Conservation (phyloP, 1,140 invertebrate species). For the Saccostrea echinata region DNA sequence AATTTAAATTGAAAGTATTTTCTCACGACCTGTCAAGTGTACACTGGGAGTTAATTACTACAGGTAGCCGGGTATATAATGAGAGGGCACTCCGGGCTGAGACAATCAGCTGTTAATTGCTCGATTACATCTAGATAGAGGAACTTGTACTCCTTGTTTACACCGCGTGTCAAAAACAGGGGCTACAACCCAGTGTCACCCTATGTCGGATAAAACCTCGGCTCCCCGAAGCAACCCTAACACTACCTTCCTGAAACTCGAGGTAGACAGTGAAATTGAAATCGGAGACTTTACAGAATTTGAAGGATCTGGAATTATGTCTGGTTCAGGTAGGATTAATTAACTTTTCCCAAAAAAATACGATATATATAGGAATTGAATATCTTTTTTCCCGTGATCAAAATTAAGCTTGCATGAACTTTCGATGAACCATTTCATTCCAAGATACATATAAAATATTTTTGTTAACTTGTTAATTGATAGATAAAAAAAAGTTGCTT, state of each 20-base stretch:
- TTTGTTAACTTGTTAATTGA: no score
- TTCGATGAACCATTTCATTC: no score
- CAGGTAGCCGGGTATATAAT: background rate
- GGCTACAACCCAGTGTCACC: conserved; percentile 7
- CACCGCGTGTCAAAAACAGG: conserved; percentile 8
- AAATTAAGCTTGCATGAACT: no score
- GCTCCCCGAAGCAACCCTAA: background rate
- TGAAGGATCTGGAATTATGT: conserved; percentile 26
- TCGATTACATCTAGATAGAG: background rate
- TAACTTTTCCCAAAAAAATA: no score
- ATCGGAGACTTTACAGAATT: background rate
- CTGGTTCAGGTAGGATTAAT: background rate
- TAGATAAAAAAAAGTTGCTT: no score
- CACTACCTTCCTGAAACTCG: background rate
- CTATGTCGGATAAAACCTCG: conserved; percentile 17
- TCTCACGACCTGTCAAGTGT: background rate
- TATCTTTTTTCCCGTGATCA: no score
- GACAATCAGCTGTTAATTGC: background rate
- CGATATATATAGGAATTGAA: no score
- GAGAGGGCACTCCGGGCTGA: background rate
- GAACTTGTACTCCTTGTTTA: background rate
- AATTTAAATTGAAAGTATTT: conserved; percentile 36
- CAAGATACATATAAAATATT: no score
- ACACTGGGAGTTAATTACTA: background rate
- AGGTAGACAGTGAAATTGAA: conserved; percentile 28